phyloP scores from a whole-genome alignment of 2,888 invertebrate genomes.

The Machimus atricapillus region DNA sequence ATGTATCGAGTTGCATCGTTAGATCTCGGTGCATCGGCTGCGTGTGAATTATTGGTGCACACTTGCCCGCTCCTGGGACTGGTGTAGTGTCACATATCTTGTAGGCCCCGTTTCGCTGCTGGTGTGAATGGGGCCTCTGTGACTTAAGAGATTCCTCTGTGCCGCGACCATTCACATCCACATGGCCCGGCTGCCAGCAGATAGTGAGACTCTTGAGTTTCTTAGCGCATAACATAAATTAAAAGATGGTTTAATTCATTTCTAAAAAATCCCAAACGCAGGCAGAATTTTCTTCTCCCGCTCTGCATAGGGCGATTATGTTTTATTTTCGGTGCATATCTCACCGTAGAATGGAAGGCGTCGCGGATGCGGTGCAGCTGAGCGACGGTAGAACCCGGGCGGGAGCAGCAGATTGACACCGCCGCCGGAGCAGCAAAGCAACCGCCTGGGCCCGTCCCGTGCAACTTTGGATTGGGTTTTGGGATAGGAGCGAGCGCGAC shows the following conservation, averaged over 20 bases:
- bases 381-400: not conserved
- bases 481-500: not conserved
- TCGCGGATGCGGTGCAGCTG: not conserved
- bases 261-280: not conserved
- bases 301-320: not conserved
- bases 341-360: not conserved
- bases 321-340: not conserved
- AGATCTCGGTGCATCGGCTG: not conserved
- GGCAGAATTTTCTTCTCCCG: not conserved
- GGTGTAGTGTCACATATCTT: not conserved
- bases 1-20: not conserved
- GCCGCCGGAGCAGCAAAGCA: not conserved
- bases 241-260: no score
- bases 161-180: not conserved
- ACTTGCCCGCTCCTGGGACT: not conserved
- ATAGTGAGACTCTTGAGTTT: not conserved
- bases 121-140: not conserved
- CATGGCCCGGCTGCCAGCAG: not conserved
- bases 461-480: not conserved
- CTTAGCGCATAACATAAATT: not conserved
- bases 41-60: not conserved
- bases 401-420: not conserved
- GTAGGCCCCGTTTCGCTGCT: not conserved
- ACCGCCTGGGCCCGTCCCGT: not conserved
- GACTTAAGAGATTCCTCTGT: not conserved